These are phyloP conservation scores for Mesocricetus auratus DNA, from an alignment of 2,113 vertebrate genomes.

Conservation along the genomic window DNA sequence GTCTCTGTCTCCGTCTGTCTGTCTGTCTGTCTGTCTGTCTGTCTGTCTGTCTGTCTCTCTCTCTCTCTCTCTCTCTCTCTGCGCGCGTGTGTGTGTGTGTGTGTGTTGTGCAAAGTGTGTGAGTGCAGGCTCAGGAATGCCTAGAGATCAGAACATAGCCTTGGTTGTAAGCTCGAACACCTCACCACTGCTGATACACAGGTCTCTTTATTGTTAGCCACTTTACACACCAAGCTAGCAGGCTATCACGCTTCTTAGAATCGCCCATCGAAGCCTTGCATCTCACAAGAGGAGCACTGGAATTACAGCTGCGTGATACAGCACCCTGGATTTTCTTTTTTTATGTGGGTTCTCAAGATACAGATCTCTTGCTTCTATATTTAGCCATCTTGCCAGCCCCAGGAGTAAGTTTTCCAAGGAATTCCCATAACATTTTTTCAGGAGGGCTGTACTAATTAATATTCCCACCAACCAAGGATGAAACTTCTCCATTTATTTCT, in stretches of 20 bases:
- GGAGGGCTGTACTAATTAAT: background rate
- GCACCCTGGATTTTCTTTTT: background rate
- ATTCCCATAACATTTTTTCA: background rate
- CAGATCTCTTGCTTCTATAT: background rate
- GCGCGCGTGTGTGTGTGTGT: background rate
- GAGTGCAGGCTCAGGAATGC: background rate
- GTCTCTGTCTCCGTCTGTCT: too few relatives aligned
- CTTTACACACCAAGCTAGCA: too few relatives aligned
- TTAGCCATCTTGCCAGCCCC: background rate
- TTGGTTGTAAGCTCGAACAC: background rate
- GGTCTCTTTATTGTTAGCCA: background rate
- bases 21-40: too few relatives aligned
- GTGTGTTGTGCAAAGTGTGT: background rate
- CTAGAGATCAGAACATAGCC: background rate
- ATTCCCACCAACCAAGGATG: background rate
- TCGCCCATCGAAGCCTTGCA: background rate
- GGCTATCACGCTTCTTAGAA: too few relatives aligned
- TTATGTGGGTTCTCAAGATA: background rate
- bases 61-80: too few relatives aligned
- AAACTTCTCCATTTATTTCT: background rate
- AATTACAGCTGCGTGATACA: fast-evolving
- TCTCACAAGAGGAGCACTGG: background rate
- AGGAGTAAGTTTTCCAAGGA: background rate
- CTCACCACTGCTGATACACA: too few relatives aligned
- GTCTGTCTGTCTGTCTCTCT: too few relatives aligned